Conservation (phyloP, 2,888 invertebrate genomes). For the Chrysina gloriosa region DNA sequence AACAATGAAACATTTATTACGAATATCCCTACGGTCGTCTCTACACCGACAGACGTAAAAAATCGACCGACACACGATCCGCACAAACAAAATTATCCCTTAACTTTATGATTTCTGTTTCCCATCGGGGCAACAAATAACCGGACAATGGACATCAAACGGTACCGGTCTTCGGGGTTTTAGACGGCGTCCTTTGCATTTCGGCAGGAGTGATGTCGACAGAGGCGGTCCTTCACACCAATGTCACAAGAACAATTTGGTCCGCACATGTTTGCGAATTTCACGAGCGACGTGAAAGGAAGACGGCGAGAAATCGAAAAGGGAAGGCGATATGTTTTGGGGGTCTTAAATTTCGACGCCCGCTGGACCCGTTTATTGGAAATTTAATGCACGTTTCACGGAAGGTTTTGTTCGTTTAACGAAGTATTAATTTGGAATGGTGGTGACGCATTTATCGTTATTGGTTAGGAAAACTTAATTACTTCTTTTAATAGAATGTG, state of each 20-base stretch:
- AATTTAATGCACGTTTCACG: constrained; percentile 36
- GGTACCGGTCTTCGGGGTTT: constrained; percentile 21
- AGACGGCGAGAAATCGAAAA: constrained; percentile 5
- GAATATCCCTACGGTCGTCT: constrained; percentile 1
- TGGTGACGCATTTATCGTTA: not conserved
- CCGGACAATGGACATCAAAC: constrained; percentile 42
- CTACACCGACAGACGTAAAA: not conserved
- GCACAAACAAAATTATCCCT: constrained; percentile 42
- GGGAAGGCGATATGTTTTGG: constrained; percentile 21
- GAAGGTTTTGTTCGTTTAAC: constrained; percentile 30
- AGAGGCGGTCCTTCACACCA: constrained; percentile 40
- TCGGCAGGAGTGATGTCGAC: constrained; percentile 38
- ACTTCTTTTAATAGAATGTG: not conserved
- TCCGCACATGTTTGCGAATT: constrained; percentile 41
- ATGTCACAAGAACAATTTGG: constrained; percentile 42
- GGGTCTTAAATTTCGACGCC: constrained; percentile 28
- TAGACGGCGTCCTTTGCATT: constrained; percentile 39
- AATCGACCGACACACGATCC: constrained; percentile 25
- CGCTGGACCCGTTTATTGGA: constrained; percentile 15
- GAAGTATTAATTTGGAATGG: constrained; percentile 18
- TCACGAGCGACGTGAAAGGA: not conserved
- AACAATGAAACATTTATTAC: constrained; percentile 24
- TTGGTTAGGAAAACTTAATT: not conserved
- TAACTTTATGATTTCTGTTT: constrained; percentile 40
- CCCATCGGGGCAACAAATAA: constrained; percentile 40